These are phyloP conservation scores for Halcyon malimbica DNA, from an alignment of 2,113 vertebrate genomes.

Conservation along the genomic window DNA sequence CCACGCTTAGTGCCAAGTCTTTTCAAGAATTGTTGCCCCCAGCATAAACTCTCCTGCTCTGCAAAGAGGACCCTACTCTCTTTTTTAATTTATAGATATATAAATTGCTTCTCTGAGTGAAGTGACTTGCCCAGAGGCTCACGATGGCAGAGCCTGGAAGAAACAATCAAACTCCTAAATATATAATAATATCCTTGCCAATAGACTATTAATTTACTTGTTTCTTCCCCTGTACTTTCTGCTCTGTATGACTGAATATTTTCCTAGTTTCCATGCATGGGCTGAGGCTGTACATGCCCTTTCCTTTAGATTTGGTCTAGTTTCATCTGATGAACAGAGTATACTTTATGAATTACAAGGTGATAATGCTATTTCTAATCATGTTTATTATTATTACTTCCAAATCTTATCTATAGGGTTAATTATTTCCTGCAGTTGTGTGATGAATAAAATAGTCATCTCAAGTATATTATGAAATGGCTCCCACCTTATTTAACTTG, in stretches of 20 bases:
- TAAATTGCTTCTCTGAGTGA: background rate
- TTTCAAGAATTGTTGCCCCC: background rate
- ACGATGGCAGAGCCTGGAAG: background rate
- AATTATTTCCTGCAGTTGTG: slow-evolving; percentile 34
- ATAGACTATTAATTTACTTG: background rate
- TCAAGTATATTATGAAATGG: background rate
- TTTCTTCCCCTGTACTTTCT: background rate
- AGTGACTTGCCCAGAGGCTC: background rate
- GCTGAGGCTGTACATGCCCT: background rate
- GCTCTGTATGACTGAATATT: background rate
- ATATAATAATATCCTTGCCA: background rate
- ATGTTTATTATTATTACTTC: background rate
- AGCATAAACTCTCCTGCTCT: background rate
- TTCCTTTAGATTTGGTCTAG: background rate
- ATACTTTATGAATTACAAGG: background rate
- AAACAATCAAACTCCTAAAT: background rate
- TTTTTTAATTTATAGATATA: slow-evolving; percentile 17
- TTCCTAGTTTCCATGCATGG: background rate
- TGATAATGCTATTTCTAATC: background rate
- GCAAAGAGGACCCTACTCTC: background rate
- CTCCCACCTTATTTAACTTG: background rate
- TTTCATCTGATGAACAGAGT: background rate
- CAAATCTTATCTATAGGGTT: slow-evolving; percentile 9
- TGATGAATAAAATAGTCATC: slow-evolving; percentile 1
- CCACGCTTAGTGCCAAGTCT: background rate